Base-by-base conservation (phyloP, 2,797 vertebrate genomes). In the Lutjanus campechanus region DNA sequence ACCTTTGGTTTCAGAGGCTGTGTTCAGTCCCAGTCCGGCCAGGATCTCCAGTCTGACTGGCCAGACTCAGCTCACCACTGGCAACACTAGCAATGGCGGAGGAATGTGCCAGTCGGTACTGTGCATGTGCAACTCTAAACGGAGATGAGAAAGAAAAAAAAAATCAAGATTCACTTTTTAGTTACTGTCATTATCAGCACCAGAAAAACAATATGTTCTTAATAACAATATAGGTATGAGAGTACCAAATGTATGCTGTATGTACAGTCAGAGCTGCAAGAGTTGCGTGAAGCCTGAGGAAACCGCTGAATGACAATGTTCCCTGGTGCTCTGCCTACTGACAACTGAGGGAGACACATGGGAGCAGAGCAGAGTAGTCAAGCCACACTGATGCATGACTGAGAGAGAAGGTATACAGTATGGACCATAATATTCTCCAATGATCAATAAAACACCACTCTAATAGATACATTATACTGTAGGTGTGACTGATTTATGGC, bases 401-500 rank as follows among this genome's bases (percentile, higher is more conserved):
- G 77, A 79, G 81, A 81, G 71, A 75, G 61, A 79, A 85, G 58
- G 65, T 82, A 73, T 49, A 79, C 76, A 74, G 69, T 70, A 43
- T 19, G 51, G 67, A 64, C 79, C 68, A 69, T 87, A 77, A 89
- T 79, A 81, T 83, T 79, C 78, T 72, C 68, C 74, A 46, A 56
- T 60, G 64, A 92, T 83, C 89, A 82, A 89, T 90, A 85, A 85
- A 90, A 88, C 79, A 79, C 47, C 63, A 51, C 75, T 77, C 70
- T 89, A 87, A 85, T 84, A 84, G 85, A 89, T 81, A 86, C 77
- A 90, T 85, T 85, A 90, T 54, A 66, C 53, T 68, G 64, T 76
- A 73, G 66, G 62, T 67, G 72, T 89, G 84, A 89, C 81, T 78
- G 87, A 90, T 90, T 89, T 93, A 85, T 90, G 77, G 56, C 50